Evolutionary conservation across 2,888 invertebrate genomes (phyloP).

Genomic region (Lasius platythorax): DNA sequence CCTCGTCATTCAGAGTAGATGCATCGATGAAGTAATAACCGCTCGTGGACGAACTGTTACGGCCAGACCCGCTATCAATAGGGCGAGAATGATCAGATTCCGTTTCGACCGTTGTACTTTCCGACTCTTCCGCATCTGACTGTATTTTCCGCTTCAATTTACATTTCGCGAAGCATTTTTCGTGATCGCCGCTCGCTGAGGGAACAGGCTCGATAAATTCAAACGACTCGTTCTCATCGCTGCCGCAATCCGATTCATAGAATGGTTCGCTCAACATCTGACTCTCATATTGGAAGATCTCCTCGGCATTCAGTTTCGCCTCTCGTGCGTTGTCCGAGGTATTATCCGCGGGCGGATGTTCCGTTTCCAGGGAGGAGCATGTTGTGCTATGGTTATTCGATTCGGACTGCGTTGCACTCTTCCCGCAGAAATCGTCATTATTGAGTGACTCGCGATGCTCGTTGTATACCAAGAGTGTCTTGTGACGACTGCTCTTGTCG

Average conservation of each 20-base stretch:
- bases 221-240: slow-evolving; percentile 77
- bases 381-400: slow-evolving; percentile 71
- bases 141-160: slow-evolving; percentile 39
- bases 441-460: slow-evolving; percentile 59
- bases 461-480: slow-evolving; percentile 37
- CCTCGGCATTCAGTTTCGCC: slow-evolving; percentile 72
- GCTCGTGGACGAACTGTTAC: slow-evolving; percentile 81
- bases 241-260: slow-evolving; percentile 80
- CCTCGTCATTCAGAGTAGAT: slow-evolving; percentile 91
- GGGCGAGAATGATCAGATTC: slow-evolving; percentile 61
- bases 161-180: slow-evolving; percentile 24
- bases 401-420: slow-evolving; percentile 56
- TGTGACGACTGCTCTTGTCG: slow-evolving; percentile 57
- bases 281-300: slow-evolving; percentile 80
- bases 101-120: slow-evolving; percentile 52
- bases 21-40: slow-evolving; percentile 93
- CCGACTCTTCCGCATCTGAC: slow-evolving; percentile 53
- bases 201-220: slow-evolving; percentile 77
- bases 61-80: slow-evolving; percentile 62
- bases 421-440: slow-evolving; percentile 44
- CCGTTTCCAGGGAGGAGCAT: slow-evolving; percentile 75
- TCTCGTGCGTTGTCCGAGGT: slow-evolving; percentile 70
- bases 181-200: slow-evolving; percentile 47
- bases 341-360: slow-evolving; percentile 72
- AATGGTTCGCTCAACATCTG: slow-evolving; percentile 82